These are phyloP conservation scores for Aldrovandia affinis DNA, from an alignment of 2,797 vertebrate species.

Conservation along the genomic window DNA sequence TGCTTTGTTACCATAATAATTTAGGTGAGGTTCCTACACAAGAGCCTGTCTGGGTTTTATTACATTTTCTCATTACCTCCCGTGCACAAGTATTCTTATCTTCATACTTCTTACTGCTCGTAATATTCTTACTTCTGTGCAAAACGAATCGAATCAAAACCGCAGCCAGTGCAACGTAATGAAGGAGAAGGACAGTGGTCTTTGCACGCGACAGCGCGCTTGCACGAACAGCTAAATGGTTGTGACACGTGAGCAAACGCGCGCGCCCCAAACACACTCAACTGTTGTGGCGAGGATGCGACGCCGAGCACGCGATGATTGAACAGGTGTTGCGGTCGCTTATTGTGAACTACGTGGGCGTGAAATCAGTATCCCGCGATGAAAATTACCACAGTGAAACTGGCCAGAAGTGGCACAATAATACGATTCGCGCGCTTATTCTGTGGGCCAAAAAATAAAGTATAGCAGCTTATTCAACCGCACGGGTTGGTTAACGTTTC, in stretches of 20 bases:
- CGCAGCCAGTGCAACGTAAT: not conserved
- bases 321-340: not conserved
- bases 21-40: too few species aligned
- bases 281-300: too few species aligned
- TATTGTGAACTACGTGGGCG: constrained; percentile 34
- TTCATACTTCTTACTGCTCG: not conserved
- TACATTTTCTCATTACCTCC: not conserved
- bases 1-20: too few species aligned
- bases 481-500: too few species aligned
- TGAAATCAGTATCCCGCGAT: constrained; percentile 59
- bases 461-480: too few species aligned
- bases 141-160: not conserved
- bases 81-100: not conserved
- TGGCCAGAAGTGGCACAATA: too few species aligned
- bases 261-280: too few species aligned
- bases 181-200: not conserved
- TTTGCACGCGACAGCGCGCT: not conserved
- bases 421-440: too few species aligned
- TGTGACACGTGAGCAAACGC: not conserved
- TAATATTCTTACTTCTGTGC: not conserved
- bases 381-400: constrained; percentile 66
- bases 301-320: not conserved
- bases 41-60: too few species aligned
- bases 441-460: too few species aligned
- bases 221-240: not conserved